Conservation (phyloP, 2,113 vertebrate genomes). For the Hypanus sabinus region DNA sequence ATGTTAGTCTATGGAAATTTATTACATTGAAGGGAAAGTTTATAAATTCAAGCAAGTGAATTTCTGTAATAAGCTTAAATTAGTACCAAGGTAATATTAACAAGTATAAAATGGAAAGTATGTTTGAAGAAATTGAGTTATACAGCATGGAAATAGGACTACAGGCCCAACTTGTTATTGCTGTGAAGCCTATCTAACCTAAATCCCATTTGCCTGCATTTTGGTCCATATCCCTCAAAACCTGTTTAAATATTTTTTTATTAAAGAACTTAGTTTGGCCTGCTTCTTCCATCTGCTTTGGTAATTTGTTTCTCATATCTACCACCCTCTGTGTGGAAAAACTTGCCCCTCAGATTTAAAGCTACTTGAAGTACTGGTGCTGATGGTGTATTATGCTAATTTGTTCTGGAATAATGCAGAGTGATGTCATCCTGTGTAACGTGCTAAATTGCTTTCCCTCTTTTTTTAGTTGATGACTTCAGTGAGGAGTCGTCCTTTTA, state of each 20-base stretch:
- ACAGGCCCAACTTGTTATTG: too few relatives aligned
- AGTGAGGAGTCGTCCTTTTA: constrained; percentile 93
- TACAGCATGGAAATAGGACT: too few relatives aligned
- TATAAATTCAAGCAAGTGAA: not conserved
- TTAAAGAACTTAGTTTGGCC: too few relatives aligned
- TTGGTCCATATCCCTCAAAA: too few relatives aligned
- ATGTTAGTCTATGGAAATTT: not conserved
- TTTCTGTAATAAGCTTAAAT: not conserved
- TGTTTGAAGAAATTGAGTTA: too few relatives aligned
- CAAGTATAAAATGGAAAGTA: not conserved
- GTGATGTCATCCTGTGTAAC: not conserved
- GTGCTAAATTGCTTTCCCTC: constrained; percentile 38
- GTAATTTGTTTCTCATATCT: too few relatives aligned
- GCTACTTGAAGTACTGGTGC: not conserved
- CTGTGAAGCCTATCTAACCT: too few relatives aligned
- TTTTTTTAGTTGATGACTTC: constrained; percentile 77
- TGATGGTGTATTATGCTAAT: not conserved
- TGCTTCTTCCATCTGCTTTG: too few relatives aligned
- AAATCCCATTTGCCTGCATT: too few relatives aligned
- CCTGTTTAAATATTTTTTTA: too few relatives aligned
- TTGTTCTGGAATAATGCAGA: not conserved
- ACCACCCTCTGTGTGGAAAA: too few relatives aligned
- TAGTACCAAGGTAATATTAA: not conserved
- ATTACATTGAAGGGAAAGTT: not conserved
- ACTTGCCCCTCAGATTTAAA: too few relatives aligned